Base-by-base conservation (phyloP, 2,888 invertebrate species). In the Cataglyphis altisquamis region DNA sequence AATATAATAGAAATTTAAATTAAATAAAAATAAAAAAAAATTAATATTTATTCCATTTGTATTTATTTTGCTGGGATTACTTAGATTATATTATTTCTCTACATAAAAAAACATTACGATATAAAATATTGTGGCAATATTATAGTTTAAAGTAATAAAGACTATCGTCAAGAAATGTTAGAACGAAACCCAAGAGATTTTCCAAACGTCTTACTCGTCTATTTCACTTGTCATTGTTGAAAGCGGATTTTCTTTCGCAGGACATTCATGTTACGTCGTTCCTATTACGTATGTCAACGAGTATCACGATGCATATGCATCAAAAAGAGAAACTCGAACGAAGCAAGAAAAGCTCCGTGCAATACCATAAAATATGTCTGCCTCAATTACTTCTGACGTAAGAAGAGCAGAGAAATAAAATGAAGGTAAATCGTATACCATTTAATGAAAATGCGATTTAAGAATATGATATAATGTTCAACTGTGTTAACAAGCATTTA, bases 221-320 rank as follows among this genome's bases (percentile, higher is more conserved):
- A 67, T 68, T 78, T 78, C 45, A 41, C 57, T 78, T 67, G 67
- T 67, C 77, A 78, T 78, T 67, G 66, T 77, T 78, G 78, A 21
- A 12, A 67, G 67, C 57, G 45, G 41, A 68, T 78, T 78, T 78
- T 78, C 12, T 32, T 57, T 78, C 32, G 41, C 78, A 60, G 32
- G 45, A 78, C 57, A 78, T 78, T 78, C 77, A 67, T 29, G 77
- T 67, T 77, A 67, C 57, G 57, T 67, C 57, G 67, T 77, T 29
- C 77, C 6, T 77, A 77, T 77, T 77, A 67, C 77, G 41, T 66
- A 77, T 41, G 67, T 77, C 67, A 67, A 41, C 41, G 67, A 77
- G 57, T 57, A 77, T 41, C 41, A 39, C 29, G 55, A 41, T 67
- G 55, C 52, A 57, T 41, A 67, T 57, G 60, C 72, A 73, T 63